Percentiles rank a stretch among this genome's conserved stretches.
Conservation (phyloP, 1,140 invertebrate genomes). For the Gonioctena quinquepunctata region DNA sequence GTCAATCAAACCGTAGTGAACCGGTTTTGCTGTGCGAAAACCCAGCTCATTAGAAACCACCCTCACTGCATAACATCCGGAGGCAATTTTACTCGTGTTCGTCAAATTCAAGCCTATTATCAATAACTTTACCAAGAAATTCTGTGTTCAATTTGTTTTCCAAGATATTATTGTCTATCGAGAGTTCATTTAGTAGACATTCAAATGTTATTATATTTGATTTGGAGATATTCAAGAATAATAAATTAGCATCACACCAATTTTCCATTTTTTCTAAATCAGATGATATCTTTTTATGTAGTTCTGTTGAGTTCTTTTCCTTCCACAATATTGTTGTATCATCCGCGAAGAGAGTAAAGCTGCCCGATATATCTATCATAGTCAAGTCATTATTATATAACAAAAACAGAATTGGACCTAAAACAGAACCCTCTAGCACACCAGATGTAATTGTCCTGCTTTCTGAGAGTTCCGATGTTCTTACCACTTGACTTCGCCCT, state of each 20-base stretch:
- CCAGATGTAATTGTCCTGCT: too few relatives aligned
- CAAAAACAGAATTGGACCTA: constrained; percentile 1
- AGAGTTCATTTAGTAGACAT: constrained; percentile 4
- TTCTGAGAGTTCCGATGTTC: not conserved
- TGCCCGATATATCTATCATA: too few relatives aligned
- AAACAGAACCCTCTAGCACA: not conserved
- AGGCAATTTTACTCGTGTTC: not conserved
- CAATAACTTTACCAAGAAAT: not conserved
- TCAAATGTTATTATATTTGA: not conserved
- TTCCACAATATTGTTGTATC: not conserved
- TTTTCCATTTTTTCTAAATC: too few relatives aligned
- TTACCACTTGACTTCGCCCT: not conserved
- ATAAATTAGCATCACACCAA: not conserved
- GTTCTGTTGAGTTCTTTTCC: constrained; percentile 4
- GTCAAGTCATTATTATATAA: not conserved
- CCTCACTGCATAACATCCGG: constrained; percentile 2
- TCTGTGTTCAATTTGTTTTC: not conserved
- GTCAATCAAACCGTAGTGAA: too few relatives aligned
- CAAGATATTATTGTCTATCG: constrained; percentile 2
- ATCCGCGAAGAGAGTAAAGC: too few relatives aligned
- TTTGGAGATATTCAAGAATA: constrained; percentile 4
- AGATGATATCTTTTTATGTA: too few relatives aligned
- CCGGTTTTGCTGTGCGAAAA: too few relatives aligned
- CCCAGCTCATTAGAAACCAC: not conserved
- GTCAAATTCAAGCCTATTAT: constrained; percentile 4